Base-by-base conservation (phyloP, 2,888 invertebrate species). In the Philereme vetulata region DNA sequence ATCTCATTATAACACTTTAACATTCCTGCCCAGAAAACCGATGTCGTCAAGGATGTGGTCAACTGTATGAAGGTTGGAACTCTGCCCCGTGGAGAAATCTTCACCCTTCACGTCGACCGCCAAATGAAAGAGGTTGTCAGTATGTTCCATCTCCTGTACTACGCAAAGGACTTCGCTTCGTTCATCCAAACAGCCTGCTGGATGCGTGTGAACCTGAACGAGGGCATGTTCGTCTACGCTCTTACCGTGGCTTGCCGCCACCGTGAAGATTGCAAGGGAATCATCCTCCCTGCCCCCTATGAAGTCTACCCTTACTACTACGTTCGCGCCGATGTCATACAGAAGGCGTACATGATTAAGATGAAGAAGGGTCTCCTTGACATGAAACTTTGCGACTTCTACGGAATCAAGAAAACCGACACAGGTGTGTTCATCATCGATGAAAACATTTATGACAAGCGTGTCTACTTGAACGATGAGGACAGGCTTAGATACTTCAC, bases 251-350 rank as follows among this genome's bases (percentile, higher is more conserved):
- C 93, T 42, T 84, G 90, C 66, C 86, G 92, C 71, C 93, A 93
- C 71, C 89, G 93, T 51, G 83, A 86, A 7, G 93, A 93, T 76
- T 90, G 88, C 81, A 88, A 77, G 64, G 90, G 90, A 36, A 83
- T 94, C 55, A 83, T 92, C 35, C 78, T 94, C 36, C 94, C 94
- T 46, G 93, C 94, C 62, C 89, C 92, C 2, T 94, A 94, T 71
- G 94, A 94, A 80, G 90, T 94, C 69, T 90, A 94, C 66, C 96
- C 96, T 0, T 94, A 94, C 86, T 93, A 93, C 79, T 96, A 94
- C 84, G 94, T 95, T 66, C 94, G 94, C 72, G 89, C 93, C 32
- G 94, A 95, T 72, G 94, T 95, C n/a, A 92, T 96, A 70, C 90
- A 93, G 63, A 93, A 90, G 56, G 89, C 93, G 4, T 93, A 93